Conservation (phyloP, 1,140 invertebrate genomes). For the Plutomurus gul region DNA sequence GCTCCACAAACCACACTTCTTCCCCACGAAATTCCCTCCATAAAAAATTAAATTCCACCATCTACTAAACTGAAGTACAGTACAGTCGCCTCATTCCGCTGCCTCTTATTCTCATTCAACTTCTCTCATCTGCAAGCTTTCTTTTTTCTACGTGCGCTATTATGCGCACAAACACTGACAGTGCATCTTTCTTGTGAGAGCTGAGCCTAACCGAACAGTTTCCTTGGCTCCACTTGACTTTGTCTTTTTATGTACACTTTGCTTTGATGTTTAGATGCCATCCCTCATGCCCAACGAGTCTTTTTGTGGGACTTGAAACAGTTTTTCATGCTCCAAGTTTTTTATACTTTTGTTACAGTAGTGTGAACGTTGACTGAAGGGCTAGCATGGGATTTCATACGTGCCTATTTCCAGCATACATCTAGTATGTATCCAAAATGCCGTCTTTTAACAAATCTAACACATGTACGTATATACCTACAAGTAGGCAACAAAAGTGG, state of each 20-base stretch:
- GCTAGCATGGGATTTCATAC: background rate
- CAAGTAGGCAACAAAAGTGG: background rate
- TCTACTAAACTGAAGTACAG: slow-evolving; percentile 8
- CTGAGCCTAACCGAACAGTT: background rate
- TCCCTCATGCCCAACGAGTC: background rate
- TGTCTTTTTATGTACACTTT: slow-evolving; percentile 3
- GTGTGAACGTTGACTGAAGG: background rate
- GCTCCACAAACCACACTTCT: slow-evolving; percentile 45
- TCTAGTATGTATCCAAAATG: background rate
- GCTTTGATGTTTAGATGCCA: background rate
- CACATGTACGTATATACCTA: background rate
- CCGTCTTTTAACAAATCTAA: background rate
- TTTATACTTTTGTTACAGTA: background rate
- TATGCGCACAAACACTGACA: slow-evolving; percentile 3
- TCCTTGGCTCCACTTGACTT: background rate
- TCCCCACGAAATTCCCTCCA: slow-evolving; percentile 37
- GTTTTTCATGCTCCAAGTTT: background rate
- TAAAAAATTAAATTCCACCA: slow-evolving; percentile 43
- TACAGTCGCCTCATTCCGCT: background rate
- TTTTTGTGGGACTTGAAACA: background rate
- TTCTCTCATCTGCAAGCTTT: background rate
- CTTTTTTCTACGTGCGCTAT: no score
- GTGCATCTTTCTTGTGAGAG: background rate
- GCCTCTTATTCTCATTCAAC: slow-evolving; percentile 8
- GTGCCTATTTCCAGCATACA: background rate